Evolutionary conservation across 2,797 vertebrate genomes (phyloP).

Genomic region (Xenops minutus): DNA sequence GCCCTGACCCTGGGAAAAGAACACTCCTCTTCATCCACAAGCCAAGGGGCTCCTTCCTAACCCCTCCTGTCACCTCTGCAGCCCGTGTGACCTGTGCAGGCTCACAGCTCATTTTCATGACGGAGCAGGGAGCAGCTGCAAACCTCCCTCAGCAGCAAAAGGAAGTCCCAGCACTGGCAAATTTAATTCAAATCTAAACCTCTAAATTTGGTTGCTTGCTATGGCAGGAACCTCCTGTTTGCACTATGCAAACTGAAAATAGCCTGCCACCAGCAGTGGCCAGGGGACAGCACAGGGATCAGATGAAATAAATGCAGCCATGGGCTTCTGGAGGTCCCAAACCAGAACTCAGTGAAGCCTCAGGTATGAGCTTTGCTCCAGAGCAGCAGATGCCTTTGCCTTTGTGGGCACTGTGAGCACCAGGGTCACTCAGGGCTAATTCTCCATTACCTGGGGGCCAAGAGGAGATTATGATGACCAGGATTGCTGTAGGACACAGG

Average conservation of each 20-base stretch:
- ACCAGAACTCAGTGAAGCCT: neutral
- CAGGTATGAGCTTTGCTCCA: neutral
- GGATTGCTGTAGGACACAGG: neutral
- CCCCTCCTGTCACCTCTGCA: constrained; percentile 18
- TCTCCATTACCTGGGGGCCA: neutral
- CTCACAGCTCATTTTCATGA: constrained; percentile 85
- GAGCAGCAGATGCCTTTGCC: neutral
- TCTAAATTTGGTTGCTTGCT: constrained; percentile 90
- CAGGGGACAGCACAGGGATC: neutral
- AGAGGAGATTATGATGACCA: neutral
- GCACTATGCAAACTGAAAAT: constrained; percentile 86
- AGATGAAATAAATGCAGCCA: neutral
- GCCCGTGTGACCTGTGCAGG: constrained; percentile 43
- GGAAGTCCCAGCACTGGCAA: constrained; percentile 90
- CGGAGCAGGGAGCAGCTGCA: constrained; percentile 81
- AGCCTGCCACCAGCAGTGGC: neutral
- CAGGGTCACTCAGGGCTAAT: neutral
- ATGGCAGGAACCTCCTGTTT: constrained; percentile 82
- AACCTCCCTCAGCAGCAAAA: constrained; percentile 76
- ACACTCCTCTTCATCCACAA: neutral
- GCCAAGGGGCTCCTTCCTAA: neutral
- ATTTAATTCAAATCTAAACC: constrained; percentile 98
- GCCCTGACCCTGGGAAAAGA: neutral
- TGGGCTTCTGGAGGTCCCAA: neutral
- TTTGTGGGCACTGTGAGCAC: neutral